These are phyloP conservation scores for Trichogramma evanescens DNA, from an alignment of 2,888 invertebrate genomes.

Conservation along the genomic window DNA sequence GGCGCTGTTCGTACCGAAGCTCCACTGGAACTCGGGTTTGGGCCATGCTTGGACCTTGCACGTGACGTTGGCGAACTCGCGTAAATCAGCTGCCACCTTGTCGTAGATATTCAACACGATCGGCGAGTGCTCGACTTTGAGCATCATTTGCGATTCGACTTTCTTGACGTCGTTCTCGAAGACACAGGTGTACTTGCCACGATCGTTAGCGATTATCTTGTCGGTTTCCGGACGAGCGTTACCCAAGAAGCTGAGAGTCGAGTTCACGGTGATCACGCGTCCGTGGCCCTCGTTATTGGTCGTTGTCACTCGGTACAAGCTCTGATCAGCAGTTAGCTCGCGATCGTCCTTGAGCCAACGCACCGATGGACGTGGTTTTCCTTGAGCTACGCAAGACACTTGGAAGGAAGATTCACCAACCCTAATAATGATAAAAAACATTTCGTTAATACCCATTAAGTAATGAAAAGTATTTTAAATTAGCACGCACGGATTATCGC, in stretches of 20 bases:
- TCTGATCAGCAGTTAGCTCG: conserved; percentile 69
- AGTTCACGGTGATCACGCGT: conserved; percentile 75
- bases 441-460: too few species aligned
- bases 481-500: too few species aligned
- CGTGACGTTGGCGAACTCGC: conserved; percentile 77
- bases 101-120: conserved; percentile 78
- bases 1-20: conserved; percentile 67
- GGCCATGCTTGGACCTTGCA: conserved; percentile 89
- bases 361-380: conserved; percentile 78
- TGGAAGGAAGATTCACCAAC: conserved; percentile 74
- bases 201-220: conserved; percentile 73
- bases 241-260: conserved; percentile 73
- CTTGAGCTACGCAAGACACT: conserved; percentile 77
- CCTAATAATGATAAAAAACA: conserved; percentile 40
- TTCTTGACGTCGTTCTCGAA: conserved; percentile 86
- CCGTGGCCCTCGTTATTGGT: conserved; percentile 71
- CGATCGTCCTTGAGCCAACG: conserved; percentile 81
- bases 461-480: too few species aligned
- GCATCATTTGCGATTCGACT: conserved; percentile 81
- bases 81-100: conserved; percentile 80
- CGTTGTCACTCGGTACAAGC: conserved; percentile 75
- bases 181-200: conserved; percentile 80
- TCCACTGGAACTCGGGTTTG: conserved; percentile 89
- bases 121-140: conserved; percentile 86
- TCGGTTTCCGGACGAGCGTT: conserved; percentile 69